These are phyloP conservation scores for Stercorarius parasiticus DNA, from an alignment of 2,113 vertebrate species.

Conservation along the genomic window DNA sequence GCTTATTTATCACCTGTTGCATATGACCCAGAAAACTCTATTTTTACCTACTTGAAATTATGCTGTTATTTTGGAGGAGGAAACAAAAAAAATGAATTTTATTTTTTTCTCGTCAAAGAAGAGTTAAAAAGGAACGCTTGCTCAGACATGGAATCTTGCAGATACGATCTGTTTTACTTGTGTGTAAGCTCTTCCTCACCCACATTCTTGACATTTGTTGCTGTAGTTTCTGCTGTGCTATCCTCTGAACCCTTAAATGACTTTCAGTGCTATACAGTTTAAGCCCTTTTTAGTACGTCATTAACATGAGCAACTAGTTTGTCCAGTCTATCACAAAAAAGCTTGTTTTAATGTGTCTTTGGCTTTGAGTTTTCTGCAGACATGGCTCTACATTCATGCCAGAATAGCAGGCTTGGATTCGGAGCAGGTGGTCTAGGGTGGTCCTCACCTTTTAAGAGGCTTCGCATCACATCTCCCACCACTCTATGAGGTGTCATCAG, in stretches of 20 bases:
- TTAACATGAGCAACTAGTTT: neutral
- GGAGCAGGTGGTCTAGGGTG: neutral
- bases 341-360: neutral
- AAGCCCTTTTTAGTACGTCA: neutral
- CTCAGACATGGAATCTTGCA: neutral
- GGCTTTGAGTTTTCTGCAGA: neutral
- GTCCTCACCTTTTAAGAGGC: neutral
- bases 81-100: neutral
- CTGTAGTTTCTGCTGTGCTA: neutral
- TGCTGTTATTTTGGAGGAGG: neutral
- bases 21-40: constrained; percentile 15
- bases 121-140: neutral
- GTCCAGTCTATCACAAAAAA: neutral
- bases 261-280: neutral
- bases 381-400: neutral
- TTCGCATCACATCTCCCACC: neutral
- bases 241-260: neutral
- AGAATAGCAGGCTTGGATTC: neutral
- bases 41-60: constrained; percentile 27
- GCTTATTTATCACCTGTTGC: constrained; percentile 25
- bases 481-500: neutral
- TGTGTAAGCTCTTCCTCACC: neutral
- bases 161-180: neutral
- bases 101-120: neutral
- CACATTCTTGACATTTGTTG: constrained; percentile 5